phyloP scores from a whole-genome alignment of 53 echinoderm and acorn worm species.

The Actinopyga echinites region DNA sequence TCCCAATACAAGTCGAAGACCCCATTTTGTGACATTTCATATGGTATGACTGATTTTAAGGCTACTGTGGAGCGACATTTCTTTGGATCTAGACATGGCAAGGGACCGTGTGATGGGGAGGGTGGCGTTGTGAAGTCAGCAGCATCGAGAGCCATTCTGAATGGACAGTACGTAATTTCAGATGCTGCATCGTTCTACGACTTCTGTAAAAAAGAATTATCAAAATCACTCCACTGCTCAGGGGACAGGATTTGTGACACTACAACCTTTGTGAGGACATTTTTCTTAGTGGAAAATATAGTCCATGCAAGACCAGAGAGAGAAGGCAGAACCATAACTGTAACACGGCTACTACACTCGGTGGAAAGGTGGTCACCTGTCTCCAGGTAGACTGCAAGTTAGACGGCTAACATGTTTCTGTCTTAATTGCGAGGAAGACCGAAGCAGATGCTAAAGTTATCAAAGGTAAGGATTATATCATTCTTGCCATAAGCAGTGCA shows the following conservation, averaged over 20 bases:
- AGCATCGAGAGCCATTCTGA: background rate
- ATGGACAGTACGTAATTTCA: background rate
- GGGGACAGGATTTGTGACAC: conserved; percentile 30
- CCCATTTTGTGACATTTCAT: conserved; percentile 51
- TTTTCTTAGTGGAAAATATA: conserved; percentile 18
- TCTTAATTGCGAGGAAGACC: no score
- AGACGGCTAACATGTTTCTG: conserved; percentile 29
- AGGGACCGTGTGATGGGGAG: conserved; percentile 59
- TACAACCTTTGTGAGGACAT: conserved; percentile 4
- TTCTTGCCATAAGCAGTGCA: background rate
- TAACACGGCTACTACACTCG: background rate
- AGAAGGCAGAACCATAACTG: conserved; percentile 11
- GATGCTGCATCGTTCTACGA: background rate
- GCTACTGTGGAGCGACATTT: conserved; percentile 55
- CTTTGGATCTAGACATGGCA: conserved; percentile 66
- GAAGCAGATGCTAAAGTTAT: conserved; percentile 1
- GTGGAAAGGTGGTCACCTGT: background rate
- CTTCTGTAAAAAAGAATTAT: conserved; percentile 13
- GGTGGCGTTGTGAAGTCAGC: conserved; percentile 57
- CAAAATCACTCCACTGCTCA: background rate
- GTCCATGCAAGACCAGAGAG: conserved; percentile 14
- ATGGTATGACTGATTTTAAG: conserved; percentile 21
- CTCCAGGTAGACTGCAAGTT: conserved; percentile 7
- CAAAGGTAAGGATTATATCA: background rate
- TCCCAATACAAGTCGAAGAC: conserved; percentile 62